Evolutionary conservation across 2,888 invertebrate genomes (phyloP).

Genomic region (Choreutis nemorana): DNA sequence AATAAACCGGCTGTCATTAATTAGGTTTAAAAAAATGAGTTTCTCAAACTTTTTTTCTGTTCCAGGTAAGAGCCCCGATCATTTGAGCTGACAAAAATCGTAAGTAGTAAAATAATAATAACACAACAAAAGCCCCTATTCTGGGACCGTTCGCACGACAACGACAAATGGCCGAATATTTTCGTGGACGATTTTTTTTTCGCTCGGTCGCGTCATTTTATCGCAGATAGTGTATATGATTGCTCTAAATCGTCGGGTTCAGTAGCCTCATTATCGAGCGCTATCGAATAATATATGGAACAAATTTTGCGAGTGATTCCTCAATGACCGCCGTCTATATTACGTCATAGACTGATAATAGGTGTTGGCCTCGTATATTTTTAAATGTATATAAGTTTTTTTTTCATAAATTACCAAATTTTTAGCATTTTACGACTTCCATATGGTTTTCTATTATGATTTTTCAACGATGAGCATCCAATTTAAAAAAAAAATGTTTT

Average conservation of each 20-base stretch:
- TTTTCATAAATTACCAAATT: too few relatives aligned
- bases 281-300: slow-evolving; percentile 57
- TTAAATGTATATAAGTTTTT: too few relatives aligned
- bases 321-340: slow-evolving; percentile 29
- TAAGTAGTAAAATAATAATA: slow-evolving; percentile 13
- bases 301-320: slow-evolving; percentile 40
- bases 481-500: too few relatives aligned
- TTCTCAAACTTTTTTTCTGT: slow-evolving; percentile 7
- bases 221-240: slow-evolving; percentile 24
- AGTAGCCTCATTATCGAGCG: slow-evolving; percentile 46
- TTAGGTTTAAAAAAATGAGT: too few relatives aligned
- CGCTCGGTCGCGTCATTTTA: slow-evolving; percentile 14
- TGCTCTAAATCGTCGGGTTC: slow-evolving; percentile 40
- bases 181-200: slow-evolving; percentile 17
- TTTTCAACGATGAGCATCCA: too few relatives aligned
- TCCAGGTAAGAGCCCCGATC: slow-evolving; percentile 8
- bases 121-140: slow-evolving; percentile 9
- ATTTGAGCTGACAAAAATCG: slow-evolving; percentile 11
- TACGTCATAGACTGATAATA: too few relatives aligned
- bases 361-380: too few relatives aligned
- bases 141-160: slow-evolving; percentile 17
- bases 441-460: too few relatives aligned
- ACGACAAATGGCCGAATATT: slow-evolving; percentile 21
- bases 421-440: too few relatives aligned
- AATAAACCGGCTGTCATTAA: too few relatives aligned